Conservation (phyloP, 1,140 invertebrate species). For the Heterodera carotae region DNA sequence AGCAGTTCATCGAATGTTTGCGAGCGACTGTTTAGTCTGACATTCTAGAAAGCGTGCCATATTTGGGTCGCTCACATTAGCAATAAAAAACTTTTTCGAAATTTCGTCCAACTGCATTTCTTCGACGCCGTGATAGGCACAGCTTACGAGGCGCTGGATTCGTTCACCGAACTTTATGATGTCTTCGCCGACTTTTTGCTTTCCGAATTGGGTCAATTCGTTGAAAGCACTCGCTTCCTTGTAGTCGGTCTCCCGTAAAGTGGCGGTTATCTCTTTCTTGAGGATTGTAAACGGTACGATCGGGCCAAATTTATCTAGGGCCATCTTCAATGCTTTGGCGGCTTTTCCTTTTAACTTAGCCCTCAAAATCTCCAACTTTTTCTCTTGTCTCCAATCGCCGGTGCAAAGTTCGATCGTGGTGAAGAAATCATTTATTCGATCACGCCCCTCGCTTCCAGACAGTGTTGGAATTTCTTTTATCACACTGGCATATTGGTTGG, state of each 20-base stretch:
- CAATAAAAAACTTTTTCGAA: neutral
- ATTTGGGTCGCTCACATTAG: neutral
- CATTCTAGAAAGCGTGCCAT: neutral
- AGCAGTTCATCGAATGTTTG: too few species aligned
- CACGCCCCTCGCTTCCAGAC: neutral
- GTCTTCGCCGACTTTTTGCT: neutral
- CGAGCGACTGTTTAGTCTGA: neutral
- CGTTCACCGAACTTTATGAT: neutral
- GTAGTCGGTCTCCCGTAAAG: neutral
- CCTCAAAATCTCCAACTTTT: too few species aligned
- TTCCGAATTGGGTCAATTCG: too few species aligned
- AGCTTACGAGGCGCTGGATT: neutral
- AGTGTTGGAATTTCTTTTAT: neutral
- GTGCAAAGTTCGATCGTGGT: neutral
- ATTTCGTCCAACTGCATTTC: neutral
- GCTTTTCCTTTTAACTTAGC: neutral
- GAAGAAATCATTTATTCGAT: neutral
- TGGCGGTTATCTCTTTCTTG: too few species aligned
- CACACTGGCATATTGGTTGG: too few species aligned
- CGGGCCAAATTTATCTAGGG: neutral
- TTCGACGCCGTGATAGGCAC: neutral
- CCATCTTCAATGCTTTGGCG: too few species aligned
- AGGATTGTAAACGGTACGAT: neutral
- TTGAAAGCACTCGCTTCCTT: neutral
- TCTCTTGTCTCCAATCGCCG: neutral